These are phyloP conservation scores for Nomada ruficornis DNA, from an alignment of 2,888 invertebrate species.

Conservation along the genomic window DNA sequence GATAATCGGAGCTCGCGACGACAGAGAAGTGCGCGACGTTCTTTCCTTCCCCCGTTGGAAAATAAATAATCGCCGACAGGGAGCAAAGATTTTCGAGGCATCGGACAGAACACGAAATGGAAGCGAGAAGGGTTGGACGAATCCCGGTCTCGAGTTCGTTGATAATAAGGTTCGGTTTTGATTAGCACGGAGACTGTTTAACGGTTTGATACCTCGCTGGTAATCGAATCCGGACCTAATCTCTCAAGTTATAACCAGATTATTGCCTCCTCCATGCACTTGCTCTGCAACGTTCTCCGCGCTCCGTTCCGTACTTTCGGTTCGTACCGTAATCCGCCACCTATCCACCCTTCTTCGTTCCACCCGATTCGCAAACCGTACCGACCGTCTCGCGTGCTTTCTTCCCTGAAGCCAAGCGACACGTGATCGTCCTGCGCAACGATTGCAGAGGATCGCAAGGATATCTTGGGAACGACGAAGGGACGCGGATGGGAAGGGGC, in stretches of 20 bases:
- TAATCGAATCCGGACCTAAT: slow-evolving; percentile 85
- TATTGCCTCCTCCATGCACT: slow-evolving; percentile 84
- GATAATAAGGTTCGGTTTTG: slow-evolving; percentile 85
- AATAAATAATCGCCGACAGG: background rate
- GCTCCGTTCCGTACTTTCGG: slow-evolving; percentile 75
- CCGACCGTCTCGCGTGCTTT: slow-evolving; percentile 49
- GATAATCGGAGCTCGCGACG: background rate
- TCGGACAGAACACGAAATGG: slow-evolving; percentile 5
- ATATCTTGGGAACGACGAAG: no score
- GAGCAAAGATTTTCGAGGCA: background rate
- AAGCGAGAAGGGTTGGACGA: slow-evolving; percentile 65
- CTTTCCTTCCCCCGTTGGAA: background rate
- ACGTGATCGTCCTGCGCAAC: background rate
- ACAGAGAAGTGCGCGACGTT: no score
- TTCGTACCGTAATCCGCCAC: slow-evolving; percentile 69
- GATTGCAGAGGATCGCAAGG: background rate
- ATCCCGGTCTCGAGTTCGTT: slow-evolving; percentile 74
- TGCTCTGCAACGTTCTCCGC: slow-evolving; percentile 77
- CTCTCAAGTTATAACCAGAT: slow-evolving; percentile 85
- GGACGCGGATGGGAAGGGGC: background rate
- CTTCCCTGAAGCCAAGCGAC: background rate
- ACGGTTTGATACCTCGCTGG: slow-evolving; percentile 85
- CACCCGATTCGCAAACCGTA: slow-evolving; percentile 31
- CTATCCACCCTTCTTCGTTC: slow-evolving; percentile 41
- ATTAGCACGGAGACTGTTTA: slow-evolving; percentile 85